Base-by-base conservation (phyloP, 2,888 invertebrate species). In the Hemicrepidius hirtus region DNA sequence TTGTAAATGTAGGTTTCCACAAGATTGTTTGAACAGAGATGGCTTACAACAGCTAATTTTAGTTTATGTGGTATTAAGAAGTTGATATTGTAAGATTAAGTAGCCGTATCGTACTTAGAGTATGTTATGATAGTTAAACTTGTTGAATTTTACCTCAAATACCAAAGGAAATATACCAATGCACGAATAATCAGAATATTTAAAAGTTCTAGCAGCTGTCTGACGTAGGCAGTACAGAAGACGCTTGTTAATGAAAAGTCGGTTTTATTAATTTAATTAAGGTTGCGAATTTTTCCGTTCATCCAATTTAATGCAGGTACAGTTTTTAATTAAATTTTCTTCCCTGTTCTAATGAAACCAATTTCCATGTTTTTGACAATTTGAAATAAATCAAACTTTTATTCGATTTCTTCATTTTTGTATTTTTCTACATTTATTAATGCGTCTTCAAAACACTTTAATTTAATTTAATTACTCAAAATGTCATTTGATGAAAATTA, bases 1-100 rank as follows among this genome's bases (percentile, higher is more conserved):
- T 72, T 72, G 71, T 62, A 66, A 71, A 66, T 60, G 50, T 68
- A 66, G 44, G 59, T 66, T 71, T 71, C 59, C 41, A 20, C 71
- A 66, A 70, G 59, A 62, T 41, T 66, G 60, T 71, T 71, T 71
- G 59, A 50, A 62, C 66, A 66, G 60, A 53, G 44, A 53, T 21
- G 37, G 59, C 68, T 68, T 46, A 68, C 68, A 35, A 35, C 24
- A 18, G 44, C 49, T 68, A 68, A 60, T 59, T 59, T 68, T 60
- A 46, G 68, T 59, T 68, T 68, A 68, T 60, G 49, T 37, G 68
- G 59, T 9, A 68, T 68, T 68, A 68, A 68, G 60, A 68, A 68
- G 46, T 68, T 68, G 44, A 68, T 68, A 68, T 68, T 24, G n/a
- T n/a, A 18, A 49, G 59, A 46, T 46, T 59, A 68, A 37, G 32